These are phyloP conservation scores for Hydropsyche betteni DNA, from an alignment of 2,888 invertebrate species.

Conservation along the genomic window DNA sequence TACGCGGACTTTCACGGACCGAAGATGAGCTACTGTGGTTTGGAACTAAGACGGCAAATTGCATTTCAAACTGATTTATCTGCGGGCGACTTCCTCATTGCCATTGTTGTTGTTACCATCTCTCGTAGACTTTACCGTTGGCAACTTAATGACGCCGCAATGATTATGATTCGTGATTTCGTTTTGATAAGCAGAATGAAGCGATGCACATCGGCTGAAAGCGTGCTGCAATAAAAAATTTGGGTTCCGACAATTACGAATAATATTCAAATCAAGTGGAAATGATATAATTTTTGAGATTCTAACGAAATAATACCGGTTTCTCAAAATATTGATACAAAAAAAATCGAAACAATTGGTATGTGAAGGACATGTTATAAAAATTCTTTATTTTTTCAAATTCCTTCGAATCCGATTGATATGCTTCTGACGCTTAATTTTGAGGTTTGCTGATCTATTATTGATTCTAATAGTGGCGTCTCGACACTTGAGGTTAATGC, in stretches of 20 bases:
- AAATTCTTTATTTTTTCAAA: no score
- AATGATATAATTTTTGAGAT: no score
- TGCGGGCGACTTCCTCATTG: slow-evolving; percentile 48
- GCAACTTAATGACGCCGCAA: slow-evolving; percentile 36
- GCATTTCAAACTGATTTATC: slow-evolving; percentile 51
- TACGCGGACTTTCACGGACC: slow-evolving; percentile 40
- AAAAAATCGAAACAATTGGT: no score
- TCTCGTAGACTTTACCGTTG: slow-evolving; percentile 22
- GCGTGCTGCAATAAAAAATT: background rate
- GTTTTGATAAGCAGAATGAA: slow-evolving; percentile 38
- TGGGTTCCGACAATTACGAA: background rate
- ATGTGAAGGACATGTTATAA: no score
- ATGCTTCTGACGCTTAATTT: no score
- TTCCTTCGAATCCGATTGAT: no score
- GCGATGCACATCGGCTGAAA: background rate
- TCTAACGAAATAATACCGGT: no score
- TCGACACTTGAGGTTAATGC: slow-evolving; percentile 13
- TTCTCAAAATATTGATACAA: no score
- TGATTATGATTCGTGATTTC: slow-evolving; percentile 44
- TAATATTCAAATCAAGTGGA: background rate
- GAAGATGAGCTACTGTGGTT: slow-evolving; percentile 50
- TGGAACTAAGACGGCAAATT: slow-evolving; percentile 42
- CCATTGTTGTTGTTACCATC: slow-evolving; percentile 34
- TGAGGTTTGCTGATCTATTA: background rate
- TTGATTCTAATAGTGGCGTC: background rate